phyloP scores from a whole-genome alignment of 1,140 invertebrate species.

The Scaptomyza graminum region DNA sequence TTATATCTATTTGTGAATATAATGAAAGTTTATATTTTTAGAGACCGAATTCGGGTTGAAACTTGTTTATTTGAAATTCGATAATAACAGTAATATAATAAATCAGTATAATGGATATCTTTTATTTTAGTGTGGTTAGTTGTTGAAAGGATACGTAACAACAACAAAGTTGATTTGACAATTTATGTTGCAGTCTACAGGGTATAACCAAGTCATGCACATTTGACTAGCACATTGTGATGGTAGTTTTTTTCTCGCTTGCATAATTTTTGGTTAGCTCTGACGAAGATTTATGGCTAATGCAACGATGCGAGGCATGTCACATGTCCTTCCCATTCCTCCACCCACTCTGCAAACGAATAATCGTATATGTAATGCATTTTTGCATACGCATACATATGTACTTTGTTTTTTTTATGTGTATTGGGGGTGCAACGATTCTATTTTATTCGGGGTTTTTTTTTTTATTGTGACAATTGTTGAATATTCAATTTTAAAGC shows the following conservation, averaged over 20 bases:
- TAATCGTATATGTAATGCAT: slow-evolving; percentile 8
- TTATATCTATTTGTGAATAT: no score
- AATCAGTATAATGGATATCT: no score
- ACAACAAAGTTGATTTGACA: no score
- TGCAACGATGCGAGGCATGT: slow-evolving; percentile 56
- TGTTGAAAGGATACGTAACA: no score
- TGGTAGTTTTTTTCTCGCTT: slow-evolving; percentile 9
- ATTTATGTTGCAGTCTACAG: neutral
- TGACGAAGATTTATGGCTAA: slow-evolving; percentile 76
- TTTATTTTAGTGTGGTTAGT: no score
- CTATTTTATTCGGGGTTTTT: slow-evolving; percentile 1
- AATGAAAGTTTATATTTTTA: no score
- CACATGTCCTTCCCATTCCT: slow-evolving; percentile 20
- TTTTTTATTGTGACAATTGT: neutral
- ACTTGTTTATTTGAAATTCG: no score
- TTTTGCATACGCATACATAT: neutral
- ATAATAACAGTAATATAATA: no score
- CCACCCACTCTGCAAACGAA: neutral
- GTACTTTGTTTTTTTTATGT: neutral
- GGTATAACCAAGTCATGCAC: neutral
- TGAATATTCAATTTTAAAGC: neutral
- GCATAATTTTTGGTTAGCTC: slow-evolving; percentile 61
- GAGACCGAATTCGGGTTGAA: no score
- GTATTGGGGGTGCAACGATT: neutral
- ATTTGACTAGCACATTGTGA: neutral